These are phyloP conservation scores for Taurulus bubalis DNA, from an alignment of 2,113 vertebrate genomes.

Conservation along the genomic window DNA sequence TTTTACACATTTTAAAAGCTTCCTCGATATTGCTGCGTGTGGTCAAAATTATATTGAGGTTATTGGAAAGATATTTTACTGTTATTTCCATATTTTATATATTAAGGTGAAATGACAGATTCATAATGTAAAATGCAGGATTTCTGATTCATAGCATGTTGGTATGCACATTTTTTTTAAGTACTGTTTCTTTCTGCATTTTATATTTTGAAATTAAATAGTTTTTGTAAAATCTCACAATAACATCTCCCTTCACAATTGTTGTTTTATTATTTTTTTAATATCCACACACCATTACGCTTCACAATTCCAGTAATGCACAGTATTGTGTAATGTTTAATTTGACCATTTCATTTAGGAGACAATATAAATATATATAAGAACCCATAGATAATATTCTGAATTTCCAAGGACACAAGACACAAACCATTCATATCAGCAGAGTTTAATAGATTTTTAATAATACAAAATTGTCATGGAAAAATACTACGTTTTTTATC, in stretches of 20 bases:
- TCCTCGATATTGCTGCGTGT: neutral
- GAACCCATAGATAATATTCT: neutral
- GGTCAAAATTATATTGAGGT: neutral
- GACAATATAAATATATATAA: neutral
- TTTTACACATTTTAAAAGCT: slow-evolving; percentile 23
- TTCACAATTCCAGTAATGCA: neutral
- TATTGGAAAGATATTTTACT: neutral
- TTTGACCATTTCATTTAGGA: neutral
- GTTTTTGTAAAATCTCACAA: slow-evolving; percentile 2
- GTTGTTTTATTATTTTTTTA: neutral
- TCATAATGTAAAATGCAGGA: neutral
- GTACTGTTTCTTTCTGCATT: neutral
- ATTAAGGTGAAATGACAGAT: neutral
- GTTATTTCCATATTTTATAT: neutral
- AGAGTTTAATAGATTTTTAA: too few relatives aligned
- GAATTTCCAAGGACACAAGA: neutral
- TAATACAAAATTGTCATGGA: too few relatives aligned
- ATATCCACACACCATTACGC: neutral
- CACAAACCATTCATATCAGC: too few relatives aligned
- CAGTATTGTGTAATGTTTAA: neutral
- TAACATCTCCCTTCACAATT: neutral
- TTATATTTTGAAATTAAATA: neutral
- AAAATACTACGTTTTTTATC: too few relatives aligned
- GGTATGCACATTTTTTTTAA: neutral
- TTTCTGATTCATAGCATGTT: neutral